phyloP scores from a whole-genome alignment of 2,888 invertebrate species.

The Thalpophila matura region DNA sequence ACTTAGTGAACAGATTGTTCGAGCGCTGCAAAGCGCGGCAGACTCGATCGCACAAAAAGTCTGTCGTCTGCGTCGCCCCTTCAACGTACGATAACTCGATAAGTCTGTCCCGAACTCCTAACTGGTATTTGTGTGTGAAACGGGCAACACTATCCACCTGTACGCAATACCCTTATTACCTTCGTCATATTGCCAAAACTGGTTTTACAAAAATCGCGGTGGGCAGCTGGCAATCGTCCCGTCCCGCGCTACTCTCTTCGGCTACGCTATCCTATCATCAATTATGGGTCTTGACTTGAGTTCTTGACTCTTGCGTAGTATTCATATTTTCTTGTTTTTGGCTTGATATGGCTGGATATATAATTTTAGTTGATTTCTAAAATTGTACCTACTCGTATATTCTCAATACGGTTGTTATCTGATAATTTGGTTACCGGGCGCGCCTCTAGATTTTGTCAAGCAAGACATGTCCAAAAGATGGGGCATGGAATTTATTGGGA shows the following conservation, averaged over 20 bases:
- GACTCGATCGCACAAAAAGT: too few relatives aligned
- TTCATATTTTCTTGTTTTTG: neutral
- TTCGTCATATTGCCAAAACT: slow-evolving; percentile 40
- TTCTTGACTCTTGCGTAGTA: neutral
- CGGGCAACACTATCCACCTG: slow-evolving; percentile 26
- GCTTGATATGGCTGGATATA: too few relatives aligned
- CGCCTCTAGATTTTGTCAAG: too few relatives aligned
- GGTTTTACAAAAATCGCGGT: slow-evolving; percentile 17
- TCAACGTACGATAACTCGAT: too few relatives aligned
- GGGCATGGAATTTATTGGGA: slow-evolving; percentile 2
- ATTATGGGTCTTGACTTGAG: neutral
- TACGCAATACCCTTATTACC: slow-evolving; percentile 19
- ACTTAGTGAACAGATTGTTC: too few relatives aligned
- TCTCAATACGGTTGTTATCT: too few relatives aligned
- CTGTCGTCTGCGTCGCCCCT: too few relatives aligned
- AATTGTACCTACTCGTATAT: too few relatives aligned
- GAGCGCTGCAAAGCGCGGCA: too few relatives aligned
- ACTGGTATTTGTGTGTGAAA: neutral
- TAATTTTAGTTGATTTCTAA: too few relatives aligned
- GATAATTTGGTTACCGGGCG: too few relatives aligned
- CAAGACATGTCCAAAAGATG: too few relatives aligned
- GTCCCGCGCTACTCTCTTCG: neutral
- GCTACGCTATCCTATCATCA: neutral
- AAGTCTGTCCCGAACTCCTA: neutral
- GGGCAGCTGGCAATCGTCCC: neutral